phyloP scores from a whole-genome alignment of 1,140 invertebrate species.

The Plutomurus gul region DNA sequence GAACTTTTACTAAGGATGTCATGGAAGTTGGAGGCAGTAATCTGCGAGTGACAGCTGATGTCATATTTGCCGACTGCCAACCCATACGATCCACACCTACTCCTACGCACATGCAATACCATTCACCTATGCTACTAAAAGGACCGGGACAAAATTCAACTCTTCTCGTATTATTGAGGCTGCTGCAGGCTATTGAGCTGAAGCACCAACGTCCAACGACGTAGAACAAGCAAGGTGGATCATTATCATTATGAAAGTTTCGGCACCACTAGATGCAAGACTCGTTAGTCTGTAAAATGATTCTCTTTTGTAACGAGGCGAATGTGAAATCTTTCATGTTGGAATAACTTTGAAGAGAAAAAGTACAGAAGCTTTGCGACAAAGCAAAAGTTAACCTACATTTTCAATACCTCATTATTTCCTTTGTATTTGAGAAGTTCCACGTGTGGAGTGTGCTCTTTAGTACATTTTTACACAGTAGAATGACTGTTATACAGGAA shows the following conservation, averaged over 20 bases:
- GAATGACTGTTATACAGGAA: too few relatives aligned
- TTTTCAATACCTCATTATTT: too few relatives aligned
- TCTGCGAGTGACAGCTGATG: slow-evolving; percentile 14
- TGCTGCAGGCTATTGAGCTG: neutral
- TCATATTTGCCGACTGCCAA: slow-evolving; percentile 8
- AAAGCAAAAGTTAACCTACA: too few relatives aligned
- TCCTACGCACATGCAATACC: neutral
- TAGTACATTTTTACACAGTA: too few relatives aligned
- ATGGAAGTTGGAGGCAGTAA: neutral
- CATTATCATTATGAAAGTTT: slow-evolving; percentile 25
- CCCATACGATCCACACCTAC: neutral
- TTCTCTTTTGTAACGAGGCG: neutral
- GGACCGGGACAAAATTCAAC: too few relatives aligned
- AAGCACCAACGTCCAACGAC: neutral
- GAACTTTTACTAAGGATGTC: neutral
- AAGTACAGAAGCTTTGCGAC: too few relatives aligned
- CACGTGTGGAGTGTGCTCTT: too few relatives aligned
- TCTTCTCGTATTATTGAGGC: neutral
- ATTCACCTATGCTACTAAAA: neutral
- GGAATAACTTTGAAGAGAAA: too few relatives aligned
- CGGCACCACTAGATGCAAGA: neutral
- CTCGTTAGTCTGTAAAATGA: neutral
- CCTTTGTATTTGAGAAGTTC: too few relatives aligned
- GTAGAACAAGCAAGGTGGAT: neutral
- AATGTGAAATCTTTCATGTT: too few relatives aligned